Percentiles rank a stretch among this genome's conserved stretches.
phyloP scores from a whole-genome alignment of 2,888 invertebrate genomes.

The Melanostoma mellinum region DNA sequence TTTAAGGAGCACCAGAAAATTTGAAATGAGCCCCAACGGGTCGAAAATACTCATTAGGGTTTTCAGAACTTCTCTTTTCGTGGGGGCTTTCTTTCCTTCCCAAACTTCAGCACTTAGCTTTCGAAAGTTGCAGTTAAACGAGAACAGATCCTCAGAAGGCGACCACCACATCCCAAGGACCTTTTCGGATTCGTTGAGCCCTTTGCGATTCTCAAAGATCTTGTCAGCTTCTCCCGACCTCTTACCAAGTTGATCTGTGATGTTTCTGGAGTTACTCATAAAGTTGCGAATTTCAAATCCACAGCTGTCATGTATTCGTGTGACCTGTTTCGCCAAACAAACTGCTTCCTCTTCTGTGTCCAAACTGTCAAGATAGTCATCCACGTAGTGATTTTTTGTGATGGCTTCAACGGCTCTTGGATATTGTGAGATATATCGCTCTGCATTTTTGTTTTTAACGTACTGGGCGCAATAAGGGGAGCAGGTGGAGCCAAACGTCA shows the following conservation, averaged over 20 bases:
- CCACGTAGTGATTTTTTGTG: background rate
- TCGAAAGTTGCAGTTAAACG: too few species aligned
- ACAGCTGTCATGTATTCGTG: slow-evolving; percentile 7
- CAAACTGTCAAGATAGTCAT: background rate
- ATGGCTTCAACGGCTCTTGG: slow-evolving; percentile 29
- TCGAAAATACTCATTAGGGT: slow-evolving; percentile 76
- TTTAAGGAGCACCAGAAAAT: slow-evolving; percentile 67
- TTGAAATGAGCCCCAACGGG: slow-evolving; percentile 74
- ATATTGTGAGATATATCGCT: background rate
- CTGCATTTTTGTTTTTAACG: slow-evolving; percentile 31
- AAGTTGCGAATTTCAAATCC: slow-evolving; percentile 26
- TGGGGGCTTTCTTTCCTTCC: slow-evolving; percentile 41
- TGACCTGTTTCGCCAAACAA: slow-evolving; percentile 31
- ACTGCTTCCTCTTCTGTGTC: slow-evolving; percentile 57
- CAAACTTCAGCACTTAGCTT: too few species aligned
- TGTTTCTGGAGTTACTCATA: slow-evolving; percentile 17
- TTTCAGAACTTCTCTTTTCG: slow-evolving; percentile 70
- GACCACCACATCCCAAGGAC: background rate
- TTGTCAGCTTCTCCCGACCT: background rate
- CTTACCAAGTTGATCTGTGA: slow-evolving; percentile 23
- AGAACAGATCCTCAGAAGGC: too few species aligned
- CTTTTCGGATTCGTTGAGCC: background rate
- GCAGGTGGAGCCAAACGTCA: slow-evolving; percentile 66
- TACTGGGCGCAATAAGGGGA: slow-evolving; percentile 14
- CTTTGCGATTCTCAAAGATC: background rate